Percentiles rank a stretch among this genome's conserved stretches.
Conservation (phyloP, 2,113 vertebrate genomes). For the Lepidothrix coronata region DNA sequence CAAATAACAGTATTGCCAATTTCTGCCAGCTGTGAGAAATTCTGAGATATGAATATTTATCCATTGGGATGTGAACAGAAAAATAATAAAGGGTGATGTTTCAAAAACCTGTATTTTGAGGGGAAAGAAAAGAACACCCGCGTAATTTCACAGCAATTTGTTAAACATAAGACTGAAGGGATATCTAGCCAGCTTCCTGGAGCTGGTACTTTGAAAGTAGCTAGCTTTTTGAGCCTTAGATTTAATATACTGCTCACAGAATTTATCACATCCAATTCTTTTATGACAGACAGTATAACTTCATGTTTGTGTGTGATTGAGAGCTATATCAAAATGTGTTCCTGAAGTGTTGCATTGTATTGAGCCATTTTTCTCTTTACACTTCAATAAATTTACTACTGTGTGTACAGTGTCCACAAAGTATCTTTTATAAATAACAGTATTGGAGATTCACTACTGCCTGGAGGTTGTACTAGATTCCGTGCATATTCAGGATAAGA, state of each 20-base stretch:
- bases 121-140: not conserved
- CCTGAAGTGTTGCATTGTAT: conserved; percentile 10
- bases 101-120: conserved; percentile 10
- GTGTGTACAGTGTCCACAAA: not conserved
- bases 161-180: conserved; percentile 12
- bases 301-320: conserved; percentile 43
- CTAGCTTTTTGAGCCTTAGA: conserved; percentile 9
- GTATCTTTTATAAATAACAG: conserved; percentile 15
- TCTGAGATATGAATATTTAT: not conserved
- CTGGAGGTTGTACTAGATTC: not conserved
- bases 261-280: conserved; percentile 58
- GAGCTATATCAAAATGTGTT: conserved; percentile 30
- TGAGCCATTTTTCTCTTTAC: conserved; percentile 44
- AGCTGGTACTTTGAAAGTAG: conserved; percentile 2
- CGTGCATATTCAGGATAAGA: not conserved
- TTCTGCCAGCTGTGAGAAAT: not conserved
- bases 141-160: conserved; percentile 5
- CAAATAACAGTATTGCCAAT: not conserved
- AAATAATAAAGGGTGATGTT: not conserved
- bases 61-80: not conserved
- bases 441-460: not conserved
- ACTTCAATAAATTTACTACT: conserved; percentile 15
- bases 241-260: conserved; percentile 38
- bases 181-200: conserved; percentile 30
- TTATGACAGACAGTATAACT: conserved; percentile 64